A percentile compares a stretch with the other conserved stretches of the same genome.
Evolutionary conservation across 2,797 vertebrate species (phyloP).

Genomic region (Valencia hispanica): DNA sequence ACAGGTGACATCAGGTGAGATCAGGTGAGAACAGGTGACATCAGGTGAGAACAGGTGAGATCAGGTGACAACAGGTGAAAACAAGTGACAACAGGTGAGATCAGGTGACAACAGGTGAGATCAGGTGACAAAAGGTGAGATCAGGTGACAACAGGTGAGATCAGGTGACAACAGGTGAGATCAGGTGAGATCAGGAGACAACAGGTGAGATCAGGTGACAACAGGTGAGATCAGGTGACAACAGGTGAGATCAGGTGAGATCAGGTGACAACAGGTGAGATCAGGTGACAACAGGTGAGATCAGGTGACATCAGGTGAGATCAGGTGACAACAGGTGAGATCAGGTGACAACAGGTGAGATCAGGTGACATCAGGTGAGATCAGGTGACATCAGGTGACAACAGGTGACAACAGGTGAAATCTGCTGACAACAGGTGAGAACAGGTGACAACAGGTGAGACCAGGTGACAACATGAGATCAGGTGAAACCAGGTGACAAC

Average conservation of each 20-base stretch:
- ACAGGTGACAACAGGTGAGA: too few relatives aligned
- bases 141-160: background rate
- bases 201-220: background rate
- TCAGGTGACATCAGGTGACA: too few relatives aligned
- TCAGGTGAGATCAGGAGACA: background rate
- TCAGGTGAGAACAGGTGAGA: background rate
- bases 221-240: too few relatives aligned
- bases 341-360: background rate
- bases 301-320: too few relatives aligned
- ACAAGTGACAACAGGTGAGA: too few relatives aligned
- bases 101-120: background rate
- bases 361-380: too few relatives aligned
- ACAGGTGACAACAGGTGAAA: background rate
- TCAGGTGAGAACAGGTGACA: constrained; percentile 1
- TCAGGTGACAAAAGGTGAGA: too few relatives aligned
- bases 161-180: background rate
- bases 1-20: background rate
- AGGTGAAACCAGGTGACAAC: background rate
- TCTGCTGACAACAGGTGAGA: background rate
- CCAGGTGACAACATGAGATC: background rate
- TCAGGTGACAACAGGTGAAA: background rate
- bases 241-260: background rate
- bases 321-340: background rate
- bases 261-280: background rate
- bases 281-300: too few relatives aligned